Evolutionary conservation across 1,140 invertebrate genomes (phyloP), one percentile per base, ranked within the genome.

Genomic region (Mya arenaria): DNA sequence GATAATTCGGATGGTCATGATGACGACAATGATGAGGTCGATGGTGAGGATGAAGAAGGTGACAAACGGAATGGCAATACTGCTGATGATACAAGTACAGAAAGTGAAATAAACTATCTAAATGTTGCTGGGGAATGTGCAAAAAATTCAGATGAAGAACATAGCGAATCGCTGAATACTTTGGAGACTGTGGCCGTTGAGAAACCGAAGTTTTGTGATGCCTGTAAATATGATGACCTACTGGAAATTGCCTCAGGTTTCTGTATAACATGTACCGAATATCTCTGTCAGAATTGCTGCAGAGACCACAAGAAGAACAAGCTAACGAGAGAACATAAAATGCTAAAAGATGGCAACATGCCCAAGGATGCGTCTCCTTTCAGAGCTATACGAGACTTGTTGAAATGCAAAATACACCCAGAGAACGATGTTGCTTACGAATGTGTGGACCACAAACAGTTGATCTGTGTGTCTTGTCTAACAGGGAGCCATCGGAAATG

Each of bases 301-400:
- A 19, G 65, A 4, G 65, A 68, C 25, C 65, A 68, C 30, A 68
- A 44, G 65, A 68, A 44, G 34, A 68, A 41, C 30, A 68, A 68
- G 34, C 19, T 23, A 8, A 68, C 65, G 6, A 68, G 65, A 68
- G 15, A 44, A 23, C 65, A 68, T 23, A 68, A 68, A 3, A 44
- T 68, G 10, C 13, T 68, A 36, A 15, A 41, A 13, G 39, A 68
- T 19, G 48, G 48, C 10, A n/a, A 48, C 13, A 17, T 68, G n/a
- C 65, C 65, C 4, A n/a, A 39, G 6, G 65, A 68, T 41, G 37
- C 65, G 30, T 19, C 30, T 17, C 2, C 39, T 19, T 63, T 63
- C 23, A n/a, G 60, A 34, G 19, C 39, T 2, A 25, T 63, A 19
- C 34, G 39, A 23, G 60, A 63, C 34, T 36, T 63, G 60, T 36